phyloP scores from a whole-genome alignment of 2,797 vertebrate species.

The Rhinichthys osculus region DNA sequence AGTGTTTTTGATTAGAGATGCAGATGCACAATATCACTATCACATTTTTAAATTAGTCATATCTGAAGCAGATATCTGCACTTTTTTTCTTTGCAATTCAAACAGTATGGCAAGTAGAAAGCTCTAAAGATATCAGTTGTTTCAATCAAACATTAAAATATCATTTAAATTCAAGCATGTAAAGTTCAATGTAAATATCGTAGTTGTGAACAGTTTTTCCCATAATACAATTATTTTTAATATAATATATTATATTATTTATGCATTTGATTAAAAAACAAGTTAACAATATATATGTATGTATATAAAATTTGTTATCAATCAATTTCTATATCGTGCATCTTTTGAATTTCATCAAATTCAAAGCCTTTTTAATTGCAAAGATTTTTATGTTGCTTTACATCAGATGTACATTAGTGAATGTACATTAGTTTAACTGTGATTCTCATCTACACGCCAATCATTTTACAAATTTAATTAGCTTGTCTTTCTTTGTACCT shows the following conservation, averaged over 20 bases:
- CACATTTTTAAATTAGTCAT: not conserved
- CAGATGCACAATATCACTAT: not conserved
- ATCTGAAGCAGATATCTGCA: not conserved
- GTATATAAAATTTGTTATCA: not conserved
- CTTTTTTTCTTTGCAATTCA: not conserved
- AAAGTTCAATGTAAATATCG: not conserved
- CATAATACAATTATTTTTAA: not conserved
- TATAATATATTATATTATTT: not conserved
- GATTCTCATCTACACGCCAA: not conserved
- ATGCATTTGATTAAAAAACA: not conserved
- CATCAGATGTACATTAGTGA: not conserved
- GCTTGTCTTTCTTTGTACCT: not conserved
- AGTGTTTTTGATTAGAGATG: not conserved
- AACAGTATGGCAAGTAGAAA: not conserved
- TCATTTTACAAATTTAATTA: not conserved
- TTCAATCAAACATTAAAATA: not conserved
- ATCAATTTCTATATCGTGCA: not conserved
- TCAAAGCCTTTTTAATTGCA: not conserved
- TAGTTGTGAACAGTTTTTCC: too few species aligned
- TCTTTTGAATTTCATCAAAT: not conserved
- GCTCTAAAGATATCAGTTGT: not conserved
- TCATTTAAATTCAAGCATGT: not conserved
- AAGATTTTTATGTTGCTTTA: not conserved
- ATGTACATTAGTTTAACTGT: not conserved
- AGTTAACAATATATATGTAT: not conserved